A percentile compares a stretch with the other conserved stretches of the same genome.
These are phyloP conservation scores for Lochmaea crataegi DNA, from an alignment of 2,888 invertebrate species.

Conservation along the genomic window DNA sequence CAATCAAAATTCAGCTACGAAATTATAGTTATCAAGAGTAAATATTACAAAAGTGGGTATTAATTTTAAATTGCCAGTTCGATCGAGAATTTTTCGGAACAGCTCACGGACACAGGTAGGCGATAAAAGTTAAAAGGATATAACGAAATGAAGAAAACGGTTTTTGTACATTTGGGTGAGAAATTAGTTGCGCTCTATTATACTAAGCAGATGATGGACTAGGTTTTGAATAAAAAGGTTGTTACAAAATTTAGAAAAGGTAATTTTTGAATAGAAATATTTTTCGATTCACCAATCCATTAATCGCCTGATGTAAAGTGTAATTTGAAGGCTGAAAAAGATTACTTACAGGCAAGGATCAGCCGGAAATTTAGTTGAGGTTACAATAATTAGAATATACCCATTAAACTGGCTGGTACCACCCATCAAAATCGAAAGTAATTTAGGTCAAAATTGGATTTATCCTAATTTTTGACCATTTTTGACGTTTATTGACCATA, in stretches of 20 bases:
- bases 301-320: no score
- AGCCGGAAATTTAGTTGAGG: no score
- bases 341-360: no score
- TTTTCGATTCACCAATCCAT: slow-evolving; percentile 16
- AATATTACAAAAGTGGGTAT: slow-evolving; percentile 13
- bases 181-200: neutral
- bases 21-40: slow-evolving; percentile 11
- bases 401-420: no score
- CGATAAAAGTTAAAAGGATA: neutral
- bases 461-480: no score
- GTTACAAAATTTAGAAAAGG: neutral
- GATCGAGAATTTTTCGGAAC: slow-evolving; percentile 2
- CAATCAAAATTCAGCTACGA: neutral
- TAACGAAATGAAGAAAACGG: neutral
- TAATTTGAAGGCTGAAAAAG: no score
- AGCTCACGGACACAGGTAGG: neutral
- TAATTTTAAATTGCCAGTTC: slow-evolving; percentile 16
- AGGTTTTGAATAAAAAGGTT: neutral
- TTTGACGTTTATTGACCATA: no score
- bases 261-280: neutral
- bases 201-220: neutral
- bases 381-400: no score
- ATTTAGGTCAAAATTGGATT: no score
- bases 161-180: neutral
- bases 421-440: no score